Evolutionary conservation across 2,113 vertebrate species (phyloP), one percentile per base, ranked within the genome.

Genomic region (Heterotilapia buettikoferi): DNA sequence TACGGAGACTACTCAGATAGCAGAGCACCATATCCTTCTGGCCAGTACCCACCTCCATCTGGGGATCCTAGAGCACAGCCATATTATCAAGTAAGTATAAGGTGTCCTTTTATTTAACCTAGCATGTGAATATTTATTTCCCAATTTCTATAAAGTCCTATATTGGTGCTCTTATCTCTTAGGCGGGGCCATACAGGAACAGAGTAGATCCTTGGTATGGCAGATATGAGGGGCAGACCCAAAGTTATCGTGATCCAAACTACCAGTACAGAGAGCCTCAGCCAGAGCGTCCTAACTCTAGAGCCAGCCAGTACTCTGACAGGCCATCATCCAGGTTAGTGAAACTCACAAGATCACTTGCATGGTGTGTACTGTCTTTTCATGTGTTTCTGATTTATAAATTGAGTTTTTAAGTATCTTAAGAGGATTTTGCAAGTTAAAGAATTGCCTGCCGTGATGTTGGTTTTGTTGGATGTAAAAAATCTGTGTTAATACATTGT

Each of bases 271-370:
- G 95, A 0, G 98, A 99, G 43, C 97, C 95, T 54, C 96, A 97
- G 19, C 97, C 97, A 2, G 97, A 97, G 4, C 92, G 97, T 76
- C 97, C 97, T 63, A 99, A 97, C 88, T 99, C 99, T 36, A 96
- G 98, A 91, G 89, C 97, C 0, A 99, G 98, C 61, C 99, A 98
- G 93, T 98, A 97, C 94, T 99, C 99, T 0, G 98, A 99, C 89
- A 96, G 97, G 29, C 97, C 98, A 0, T 5, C 96, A 12, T 98
- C 98, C 82, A 97, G 98, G 99, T 99, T 43, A 76, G 89, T 86
- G 7, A 80, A 76, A 68, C 6, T 45, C 8, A 21, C 13, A 31
- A 7, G 7, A 21, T 63, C 5, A 18, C 68, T 57, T 47, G 36
- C 3, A 19, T 9, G 6, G 2, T 19, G 10, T 61, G 7, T 10